These are phyloP conservation scores for Pristionchus pacificus DNA, from an alignment of 1,140 invertebrate genomes.

Conservation along the genomic window DNA sequence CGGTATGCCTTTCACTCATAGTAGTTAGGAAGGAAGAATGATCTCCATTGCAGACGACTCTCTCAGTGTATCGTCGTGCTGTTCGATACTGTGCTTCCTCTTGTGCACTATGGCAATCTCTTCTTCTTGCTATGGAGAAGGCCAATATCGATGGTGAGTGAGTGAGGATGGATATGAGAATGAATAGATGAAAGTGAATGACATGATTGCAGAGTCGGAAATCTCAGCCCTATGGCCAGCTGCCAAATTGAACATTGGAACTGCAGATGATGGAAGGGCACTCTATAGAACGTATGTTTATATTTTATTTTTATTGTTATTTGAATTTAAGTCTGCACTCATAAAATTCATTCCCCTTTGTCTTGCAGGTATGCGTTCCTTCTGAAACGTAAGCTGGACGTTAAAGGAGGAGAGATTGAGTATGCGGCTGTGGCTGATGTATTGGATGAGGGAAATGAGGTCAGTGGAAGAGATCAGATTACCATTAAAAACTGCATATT, in stretches of 20 bases:
- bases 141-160: conserved; percentile 9
- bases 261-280: neutral
- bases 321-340: conserved; percentile 11
- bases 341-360: conserved; percentile 15
- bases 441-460: conserved; percentile 25
- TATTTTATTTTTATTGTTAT: neutral
- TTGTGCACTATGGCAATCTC: conserved; percentile 17
- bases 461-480: conserved; percentile 2
- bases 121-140: conserved; percentile 22
- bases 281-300: neutral
- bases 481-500: neutral
- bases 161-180: conserved; percentile 24
- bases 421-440: conserved; percentile 21
- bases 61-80: conserved; percentile 23
- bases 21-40: no score
- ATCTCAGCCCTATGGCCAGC: neutral
- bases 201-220: neutral
- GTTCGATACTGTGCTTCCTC: conserved; percentile 16
- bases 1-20: conserved; percentile 11
- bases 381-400: conserved; percentile 17
- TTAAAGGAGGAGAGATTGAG: conserved; percentile 10
- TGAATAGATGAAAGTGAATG: conserved; percentile 16
- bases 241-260: neutral
- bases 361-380: conserved; percentile 31
- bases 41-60: conserved; percentile 20